phyloP scores from a whole-genome alignment of 92 coral and sea anemone species.

The Parazoanthus atlanticus region DNA sequence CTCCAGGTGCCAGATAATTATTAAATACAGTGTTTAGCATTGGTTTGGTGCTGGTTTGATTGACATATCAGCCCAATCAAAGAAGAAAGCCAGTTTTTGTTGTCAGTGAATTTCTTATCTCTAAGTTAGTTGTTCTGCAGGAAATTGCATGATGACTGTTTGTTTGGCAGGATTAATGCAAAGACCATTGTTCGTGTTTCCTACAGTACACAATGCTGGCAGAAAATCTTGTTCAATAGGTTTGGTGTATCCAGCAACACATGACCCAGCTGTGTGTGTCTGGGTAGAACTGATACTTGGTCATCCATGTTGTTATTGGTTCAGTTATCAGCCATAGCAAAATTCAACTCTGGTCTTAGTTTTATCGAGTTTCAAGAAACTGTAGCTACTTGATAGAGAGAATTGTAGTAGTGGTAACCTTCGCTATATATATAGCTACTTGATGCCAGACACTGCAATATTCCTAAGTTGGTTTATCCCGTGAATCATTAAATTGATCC shows the following conservation, averaged over 20 bases:
- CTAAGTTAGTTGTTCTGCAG: neutral
- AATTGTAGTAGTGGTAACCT: too few relatives aligned
- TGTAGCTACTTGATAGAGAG: too few relatives aligned
- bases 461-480: too few relatives aligned
- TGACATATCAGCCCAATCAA: constrained; percentile 11
- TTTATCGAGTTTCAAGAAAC: neutral
- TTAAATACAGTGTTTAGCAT: neutral
- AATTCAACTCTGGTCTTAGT: neutral
- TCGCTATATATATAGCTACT: too few relatives aligned
- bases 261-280: neutral
- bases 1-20: neutral
- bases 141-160: constrained; percentile 20
- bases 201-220: constrained; percentile 33
- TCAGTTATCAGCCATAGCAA: neutral
- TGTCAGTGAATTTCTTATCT: neutral
- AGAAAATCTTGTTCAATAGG: neutral
- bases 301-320: neutral
- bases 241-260: neutral
- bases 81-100: neutral
- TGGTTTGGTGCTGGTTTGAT: constrained; percentile 19
- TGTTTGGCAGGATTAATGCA: neutral
- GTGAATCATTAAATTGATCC: too few relatives aligned
- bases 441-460: too few relatives aligned
- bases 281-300: neutral
- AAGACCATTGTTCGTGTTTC: neutral